phyloP scores from a whole-genome alignment of 2,797 vertebrate species.

The Lacerta viridis region DNA sequence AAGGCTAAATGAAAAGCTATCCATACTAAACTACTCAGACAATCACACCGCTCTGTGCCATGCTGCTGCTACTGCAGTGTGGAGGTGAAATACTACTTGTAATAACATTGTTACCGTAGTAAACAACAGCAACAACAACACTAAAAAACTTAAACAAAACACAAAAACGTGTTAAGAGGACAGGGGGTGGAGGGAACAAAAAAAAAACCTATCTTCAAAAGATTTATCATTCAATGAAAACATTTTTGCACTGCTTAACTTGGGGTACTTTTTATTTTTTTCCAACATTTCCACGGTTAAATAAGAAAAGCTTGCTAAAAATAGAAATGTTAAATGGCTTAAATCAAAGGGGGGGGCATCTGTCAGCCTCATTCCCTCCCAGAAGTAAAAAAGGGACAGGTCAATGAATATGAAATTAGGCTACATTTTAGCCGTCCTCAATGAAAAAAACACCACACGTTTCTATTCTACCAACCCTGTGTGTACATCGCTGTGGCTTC shows the following conservation, averaged over 20 bases:
- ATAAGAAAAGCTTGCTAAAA: not conserved
- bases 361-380: too few species aligned
- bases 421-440: too few species aligned
- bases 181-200: constrained; percentile 32
- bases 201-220: constrained; percentile 12
- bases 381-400: not conserved
- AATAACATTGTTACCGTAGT: constrained; percentile 51
- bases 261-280: not conserved
- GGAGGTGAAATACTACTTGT: constrained; percentile 65
- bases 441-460: too few species aligned
- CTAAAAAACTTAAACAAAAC: not conserved
- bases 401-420: too few species aligned
- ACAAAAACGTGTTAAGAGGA: constrained; percentile 40
- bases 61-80: constrained; percentile 54
- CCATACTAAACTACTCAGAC: constrained; percentile 85
- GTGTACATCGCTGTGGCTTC: too few species aligned
- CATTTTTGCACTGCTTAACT: not conserved
- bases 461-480: too few species aligned
- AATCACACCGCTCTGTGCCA: constrained; percentile 75
- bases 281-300: not conserved
- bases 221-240: not conserved
- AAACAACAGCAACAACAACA: constrained; percentile 48
- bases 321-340: not conserved
- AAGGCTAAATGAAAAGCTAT: constrained; percentile 96
- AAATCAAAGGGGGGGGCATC: too few species aligned